phyloP scores from a whole-genome alignment of 2,888 invertebrate genomes.

The Tupiocoris notatus region DNA sequence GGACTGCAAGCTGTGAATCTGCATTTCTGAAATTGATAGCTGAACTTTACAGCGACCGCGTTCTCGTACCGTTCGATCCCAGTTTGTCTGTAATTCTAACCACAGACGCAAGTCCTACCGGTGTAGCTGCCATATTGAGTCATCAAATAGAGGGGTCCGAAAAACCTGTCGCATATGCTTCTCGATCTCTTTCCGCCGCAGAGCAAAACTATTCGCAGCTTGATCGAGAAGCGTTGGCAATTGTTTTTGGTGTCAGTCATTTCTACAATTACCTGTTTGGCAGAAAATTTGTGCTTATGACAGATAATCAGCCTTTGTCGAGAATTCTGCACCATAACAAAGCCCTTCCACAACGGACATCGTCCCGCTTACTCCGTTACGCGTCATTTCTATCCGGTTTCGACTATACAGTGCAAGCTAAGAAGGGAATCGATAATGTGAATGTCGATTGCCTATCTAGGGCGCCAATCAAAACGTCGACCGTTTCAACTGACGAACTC shows the following conservation, averaged over 20 bases:
- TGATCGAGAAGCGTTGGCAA: conserved; percentile 36
- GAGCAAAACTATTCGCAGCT: conserved; percentile 23
- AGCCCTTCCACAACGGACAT: conserved; percentile 19
- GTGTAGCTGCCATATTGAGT: conserved; percentile 23
- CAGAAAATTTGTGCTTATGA: conserved; percentile 17
- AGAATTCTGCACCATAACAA: conserved; percentile 30
- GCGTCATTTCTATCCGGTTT: not conserved
- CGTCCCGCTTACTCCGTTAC: not conserved
- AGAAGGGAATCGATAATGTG: not conserved
- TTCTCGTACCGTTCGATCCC: not conserved
- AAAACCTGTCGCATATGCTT: conserved; percentile 26
- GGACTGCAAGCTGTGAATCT: not conserved
- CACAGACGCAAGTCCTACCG: not conserved
- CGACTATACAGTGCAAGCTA: not conserved
- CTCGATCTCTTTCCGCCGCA: not conserved
- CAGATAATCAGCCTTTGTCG: conserved; percentile 30
- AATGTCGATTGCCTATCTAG: not conserved
- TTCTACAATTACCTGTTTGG: conserved; percentile 30
- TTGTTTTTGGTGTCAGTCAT: conserved; percentile 24
- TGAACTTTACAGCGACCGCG: conserved; percentile 40
- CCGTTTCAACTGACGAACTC: not conserved
- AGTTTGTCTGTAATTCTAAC: not conserved
- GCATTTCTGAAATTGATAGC: conserved; percentile 48
- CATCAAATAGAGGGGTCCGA: conserved; percentile 40
- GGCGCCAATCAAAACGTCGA: not conserved